Percentiles rank a stretch among this genome's conserved stretches.
Conservation (phyloP, 35 echinoderm and acorn worm genomes). For the Lytechinus variegatus region DNA sequence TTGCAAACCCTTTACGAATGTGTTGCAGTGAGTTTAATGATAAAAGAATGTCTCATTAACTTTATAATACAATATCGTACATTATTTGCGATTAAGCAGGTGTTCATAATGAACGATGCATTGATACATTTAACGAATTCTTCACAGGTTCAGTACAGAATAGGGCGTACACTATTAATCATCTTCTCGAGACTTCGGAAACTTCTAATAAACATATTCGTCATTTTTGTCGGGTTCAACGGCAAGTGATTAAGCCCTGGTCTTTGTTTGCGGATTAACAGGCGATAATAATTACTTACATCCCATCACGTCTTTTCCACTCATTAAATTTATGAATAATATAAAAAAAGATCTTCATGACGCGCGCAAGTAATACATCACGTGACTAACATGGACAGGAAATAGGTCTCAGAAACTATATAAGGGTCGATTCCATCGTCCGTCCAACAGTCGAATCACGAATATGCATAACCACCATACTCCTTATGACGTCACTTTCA, state of each 20-base stretch:
- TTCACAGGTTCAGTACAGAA: neutral
- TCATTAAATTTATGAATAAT: neutral
- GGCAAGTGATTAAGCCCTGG: neutral
- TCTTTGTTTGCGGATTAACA: slow-evolving; percentile 12
- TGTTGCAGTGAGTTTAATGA: too few species aligned
- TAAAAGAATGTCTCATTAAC: too few species aligned
- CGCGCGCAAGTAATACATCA: neutral
- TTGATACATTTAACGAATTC: neutral
- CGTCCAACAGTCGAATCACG: too few species aligned
- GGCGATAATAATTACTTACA: neutral
- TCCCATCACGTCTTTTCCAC: neutral
- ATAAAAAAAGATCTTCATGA: neutral
- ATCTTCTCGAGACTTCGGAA: neutral
- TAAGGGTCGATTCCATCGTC: neutral
- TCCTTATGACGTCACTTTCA: too few species aligned
- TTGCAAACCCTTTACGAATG: too few species aligned
- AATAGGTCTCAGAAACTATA: neutral
- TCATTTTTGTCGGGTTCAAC: neutral
- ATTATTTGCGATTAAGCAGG: too few species aligned
- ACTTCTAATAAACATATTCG: neutral
- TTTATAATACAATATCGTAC: too few species aligned
- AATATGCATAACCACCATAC: too few species aligned
- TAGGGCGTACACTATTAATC: neutral
- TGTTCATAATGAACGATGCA: neutral
- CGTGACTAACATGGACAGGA: neutral